Conservation (phyloP, 2,888 invertebrate species). For the Leptarthrus brevirostris region DNA sequence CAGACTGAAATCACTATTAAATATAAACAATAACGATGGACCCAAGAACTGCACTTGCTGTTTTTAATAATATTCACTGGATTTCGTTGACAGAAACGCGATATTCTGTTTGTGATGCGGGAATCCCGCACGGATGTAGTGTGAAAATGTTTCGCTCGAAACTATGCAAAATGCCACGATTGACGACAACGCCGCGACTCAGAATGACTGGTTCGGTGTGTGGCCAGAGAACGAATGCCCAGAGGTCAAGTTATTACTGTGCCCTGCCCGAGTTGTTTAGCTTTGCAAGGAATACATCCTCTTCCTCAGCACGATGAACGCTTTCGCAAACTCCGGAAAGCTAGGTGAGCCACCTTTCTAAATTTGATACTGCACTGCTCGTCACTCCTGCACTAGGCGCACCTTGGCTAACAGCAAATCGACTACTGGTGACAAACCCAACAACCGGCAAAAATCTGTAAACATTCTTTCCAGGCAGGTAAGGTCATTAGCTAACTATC, state of each 20-base stretch:
- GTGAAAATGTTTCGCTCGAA: not conserved
- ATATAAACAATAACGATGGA: not conserved
- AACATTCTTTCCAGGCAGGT: conserved; percentile 1
- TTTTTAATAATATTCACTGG: too few relatives aligned
- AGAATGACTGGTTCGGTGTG: conserved; percentile 15
- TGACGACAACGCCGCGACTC: not conserved
- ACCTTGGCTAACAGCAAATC: not conserved
- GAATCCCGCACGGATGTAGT: not conserved
- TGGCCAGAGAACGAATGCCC: conserved; percentile 32
- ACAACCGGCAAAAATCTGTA: conserved; percentile 6
- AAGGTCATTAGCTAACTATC: conserved; percentile 19
- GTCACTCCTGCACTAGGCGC: not conserved
- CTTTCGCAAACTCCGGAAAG: not conserved
- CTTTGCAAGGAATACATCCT: conserved; percentile 27
- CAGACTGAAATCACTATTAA: not conserved
- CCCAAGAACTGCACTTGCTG: not conserved
- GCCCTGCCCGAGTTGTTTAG: conserved; percentile 17
- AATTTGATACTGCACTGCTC: not conserved
- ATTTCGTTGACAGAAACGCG: too few relatives aligned
- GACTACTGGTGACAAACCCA: not conserved
- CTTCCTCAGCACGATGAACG: not conserved
- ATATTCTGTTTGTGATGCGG: too few relatives aligned
- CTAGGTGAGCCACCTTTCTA: not conserved
- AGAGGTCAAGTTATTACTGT: conserved; percentile 36
- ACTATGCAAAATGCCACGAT: conserved; percentile 3